A percentile compares a stretch with the other conserved stretches of the same genome.
phyloP scores from a whole-genome alignment of 1,140 invertebrate species.

The Oedothorax gibbosus region DNA sequence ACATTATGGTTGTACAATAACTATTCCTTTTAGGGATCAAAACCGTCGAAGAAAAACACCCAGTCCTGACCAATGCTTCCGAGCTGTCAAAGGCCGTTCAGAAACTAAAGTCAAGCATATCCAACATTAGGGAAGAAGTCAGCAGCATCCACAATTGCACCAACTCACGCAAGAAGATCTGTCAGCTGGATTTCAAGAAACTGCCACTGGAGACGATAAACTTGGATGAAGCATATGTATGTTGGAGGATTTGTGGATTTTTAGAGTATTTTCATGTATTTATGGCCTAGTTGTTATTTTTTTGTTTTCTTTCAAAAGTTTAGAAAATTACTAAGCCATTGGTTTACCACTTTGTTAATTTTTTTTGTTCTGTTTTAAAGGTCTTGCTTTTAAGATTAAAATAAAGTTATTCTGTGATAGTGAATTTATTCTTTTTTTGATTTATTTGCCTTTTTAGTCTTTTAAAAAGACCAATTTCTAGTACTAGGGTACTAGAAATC shows the following conservation, averaged over 20 bases:
- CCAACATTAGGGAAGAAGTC: slow-evolving; percentile 26
- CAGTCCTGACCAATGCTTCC: slow-evolving; percentile 36
- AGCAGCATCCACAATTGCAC: slow-evolving; percentile 35
- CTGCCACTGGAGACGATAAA: slow-evolving; percentile 41
- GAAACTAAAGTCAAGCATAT: slow-evolving; percentile 30
- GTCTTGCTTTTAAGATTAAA: too few relatives aligned
- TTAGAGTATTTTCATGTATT: not conserved
- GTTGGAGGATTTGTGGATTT: not conserved
- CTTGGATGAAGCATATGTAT: slow-evolving; percentile 50
- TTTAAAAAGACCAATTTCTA: too few relatives aligned
- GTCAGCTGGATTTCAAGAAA: slow-evolving; percentile 22
- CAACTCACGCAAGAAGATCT: slow-evolving; percentile 34
- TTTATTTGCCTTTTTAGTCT: too few relatives aligned
- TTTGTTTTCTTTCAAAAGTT: too few relatives aligned
- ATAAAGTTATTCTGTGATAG: too few relatives aligned
- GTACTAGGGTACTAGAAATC: too few relatives aligned
- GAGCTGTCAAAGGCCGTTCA: slow-evolving; percentile 38
- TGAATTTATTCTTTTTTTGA: too few relatives aligned
- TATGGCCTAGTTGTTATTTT: too few relatives aligned
- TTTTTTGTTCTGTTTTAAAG: too few relatives aligned
- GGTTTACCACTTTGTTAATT: too few relatives aligned
- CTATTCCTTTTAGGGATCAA: slow-evolving; percentile 35
- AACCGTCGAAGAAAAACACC: slow-evolving; percentile 42
- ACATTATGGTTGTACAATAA: not conserved
- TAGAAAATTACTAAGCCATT: too few relatives aligned